Evolutionary conservation across 1,140 invertebrate genomes (phyloP), one percentile per base, ranked within the genome.

Genomic region (Eulimnadia texana): DNA sequence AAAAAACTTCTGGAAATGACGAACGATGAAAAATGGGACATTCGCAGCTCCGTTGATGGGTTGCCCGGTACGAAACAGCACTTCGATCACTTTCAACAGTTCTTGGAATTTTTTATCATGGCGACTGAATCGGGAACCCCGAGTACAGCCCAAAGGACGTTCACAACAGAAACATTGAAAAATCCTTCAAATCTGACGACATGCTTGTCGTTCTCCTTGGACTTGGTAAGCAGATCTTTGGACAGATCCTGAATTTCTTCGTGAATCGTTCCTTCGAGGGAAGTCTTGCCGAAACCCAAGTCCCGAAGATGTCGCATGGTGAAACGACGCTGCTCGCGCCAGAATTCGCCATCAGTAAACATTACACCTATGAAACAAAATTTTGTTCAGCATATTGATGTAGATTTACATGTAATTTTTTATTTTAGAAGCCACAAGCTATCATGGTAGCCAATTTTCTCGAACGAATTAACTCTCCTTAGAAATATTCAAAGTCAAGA

Each of bases 271-370:
- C 49, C 47, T 62, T 75, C 75, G 66, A 77, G 68, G 1, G 66
- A 65, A 11, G 68, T 68, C 64, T 81, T 77, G 0, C 85, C 85
- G 61, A 88, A 84, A 2, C 85, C 86, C 66, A 80, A 82, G 64
- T 87, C 82, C 13, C 83, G 71, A 65, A 88, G 74, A 61, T 83
- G 78, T 1, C 80, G 74, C 2, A 89, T 70, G 0, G 83, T 76
- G 64, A 86, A 88, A 58, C 84, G 76, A 28, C 84, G 74, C 66
- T 88, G 84, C 50, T 84, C 78, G 61, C 80, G 77, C 85, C 86
- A 89, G 10, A 78, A 70, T n/a, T 71, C 67, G 2, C 82, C 82
- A 13, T 63, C 62, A 50, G 49, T 24, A 28, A 60, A 60, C 58
- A 60, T 51, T 6, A 60, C 16, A 51, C 58, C 58, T 60, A 42